Conservation (phyloP, 2,888 invertebrate species). For the Napeogenes inachia region DNA sequence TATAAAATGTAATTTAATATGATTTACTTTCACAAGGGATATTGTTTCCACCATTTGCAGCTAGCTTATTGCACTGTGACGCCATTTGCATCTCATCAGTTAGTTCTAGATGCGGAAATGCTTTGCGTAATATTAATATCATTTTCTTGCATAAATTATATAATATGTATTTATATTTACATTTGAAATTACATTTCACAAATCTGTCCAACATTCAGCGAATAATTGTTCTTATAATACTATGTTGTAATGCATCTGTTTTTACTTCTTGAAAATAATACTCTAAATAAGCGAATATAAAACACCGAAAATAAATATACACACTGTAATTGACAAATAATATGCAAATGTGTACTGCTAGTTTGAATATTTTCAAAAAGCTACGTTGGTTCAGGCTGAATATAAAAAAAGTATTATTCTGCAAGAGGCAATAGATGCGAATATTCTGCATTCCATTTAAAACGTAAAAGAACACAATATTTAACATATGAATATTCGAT, state of each 20-base stretch:
- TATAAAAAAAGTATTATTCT: no score
- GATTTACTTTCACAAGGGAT: background rate
- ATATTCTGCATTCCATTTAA: no score
- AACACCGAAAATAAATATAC: slow-evolving; percentile 1
- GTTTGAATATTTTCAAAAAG: background rate
- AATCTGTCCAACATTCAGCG: no score
- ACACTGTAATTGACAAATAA: background rate
- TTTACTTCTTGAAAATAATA: no score
- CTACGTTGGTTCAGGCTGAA: background rate
- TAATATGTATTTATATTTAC: no score
- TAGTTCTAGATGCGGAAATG: background rate
- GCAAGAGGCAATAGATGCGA: no score
- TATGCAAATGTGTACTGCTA: background rate
- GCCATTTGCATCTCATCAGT: background rate
- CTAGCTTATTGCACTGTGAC: background rate
- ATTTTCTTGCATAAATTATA: no score
- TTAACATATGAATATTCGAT: no score
- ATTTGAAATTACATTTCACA: no score
- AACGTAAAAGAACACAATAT: no score
- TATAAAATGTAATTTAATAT: background rate
- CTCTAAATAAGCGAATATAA: background rate
- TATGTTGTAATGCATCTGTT: no score
- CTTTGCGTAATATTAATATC: background rate
- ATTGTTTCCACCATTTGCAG: background rate
- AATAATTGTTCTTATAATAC: no score